Evolutionary conservation across 2,113 vertebrate species (phyloP).

Genomic region (Ursus arctos): DNA sequence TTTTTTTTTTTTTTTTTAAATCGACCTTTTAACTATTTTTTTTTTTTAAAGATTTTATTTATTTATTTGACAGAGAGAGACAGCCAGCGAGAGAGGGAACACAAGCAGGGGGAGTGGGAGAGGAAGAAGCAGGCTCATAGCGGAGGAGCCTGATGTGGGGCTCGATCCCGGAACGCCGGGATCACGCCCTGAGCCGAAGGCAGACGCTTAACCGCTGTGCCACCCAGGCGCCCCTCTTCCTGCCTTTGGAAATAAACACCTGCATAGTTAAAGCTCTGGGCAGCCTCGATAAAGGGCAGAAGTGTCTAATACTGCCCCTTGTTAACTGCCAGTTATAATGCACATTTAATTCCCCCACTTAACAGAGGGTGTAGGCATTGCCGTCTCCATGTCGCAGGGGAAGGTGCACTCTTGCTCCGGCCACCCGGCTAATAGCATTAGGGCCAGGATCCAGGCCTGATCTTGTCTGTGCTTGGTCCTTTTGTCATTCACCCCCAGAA

Average conservation of each 20-base stretch:
- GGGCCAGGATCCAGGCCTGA: background rate
- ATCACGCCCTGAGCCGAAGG: too few species aligned
- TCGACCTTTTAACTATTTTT: too few species aligned
- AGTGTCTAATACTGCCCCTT: background rate
- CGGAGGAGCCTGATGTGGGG: too few species aligned
- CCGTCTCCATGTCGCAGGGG: background rate
- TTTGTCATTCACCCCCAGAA: background rate
- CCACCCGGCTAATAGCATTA: fast-evolving
- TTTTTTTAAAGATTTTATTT: too few species aligned
- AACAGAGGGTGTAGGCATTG: fast-evolving
- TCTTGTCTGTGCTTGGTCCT: fast-evolving
- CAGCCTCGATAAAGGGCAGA: background rate
- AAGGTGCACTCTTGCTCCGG: background rate
- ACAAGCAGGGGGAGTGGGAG: too few species aligned
- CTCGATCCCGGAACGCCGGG: too few species aligned
- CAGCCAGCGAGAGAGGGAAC: too few species aligned
- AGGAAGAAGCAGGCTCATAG: too few species aligned
- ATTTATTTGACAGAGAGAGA: too few species aligned
- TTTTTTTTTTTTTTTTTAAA: too few species aligned
- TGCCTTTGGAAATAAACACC: background rate
- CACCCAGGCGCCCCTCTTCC: too few species aligned
- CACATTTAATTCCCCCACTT: background rate
- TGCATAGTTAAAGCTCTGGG: background rate
- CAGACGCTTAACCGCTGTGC: too few species aligned
- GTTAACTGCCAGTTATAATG: fast-evolving